Evolutionary conservation across 2,888 invertebrate species (phyloP).

Genomic region (Esperia sulphurella): DNA sequence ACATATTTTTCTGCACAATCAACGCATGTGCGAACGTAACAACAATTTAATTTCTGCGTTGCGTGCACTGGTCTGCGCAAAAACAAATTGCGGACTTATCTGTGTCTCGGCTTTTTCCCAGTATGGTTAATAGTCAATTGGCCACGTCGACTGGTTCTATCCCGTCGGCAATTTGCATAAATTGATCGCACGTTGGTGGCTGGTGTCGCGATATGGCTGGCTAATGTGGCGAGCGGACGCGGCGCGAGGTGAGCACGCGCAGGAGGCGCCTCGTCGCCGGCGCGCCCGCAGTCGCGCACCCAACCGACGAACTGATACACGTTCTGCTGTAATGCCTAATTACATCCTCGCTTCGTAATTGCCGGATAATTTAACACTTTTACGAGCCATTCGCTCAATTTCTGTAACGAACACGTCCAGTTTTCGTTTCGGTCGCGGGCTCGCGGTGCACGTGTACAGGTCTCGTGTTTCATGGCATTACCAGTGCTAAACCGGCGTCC

Average conservation of each 20-base stretch:
- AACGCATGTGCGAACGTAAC: no score
- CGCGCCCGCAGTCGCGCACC: slow-evolving; percentile 67
- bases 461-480: slow-evolving; percentile 35
- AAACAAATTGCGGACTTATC: slow-evolving; percentile 10
- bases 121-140: slow-evolving; percentile 47
- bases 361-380: slow-evolving; percentile 56
- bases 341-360: slow-evolving; percentile 66
- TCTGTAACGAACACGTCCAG: slow-evolving; percentile 32
- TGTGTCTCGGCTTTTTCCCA: slow-evolving; percentile 23
- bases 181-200: slow-evolving; percentile 65
- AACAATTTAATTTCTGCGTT: no score
- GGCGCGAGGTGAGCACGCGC: slow-evolving; percentile 35
- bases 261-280: slow-evolving; percentile 27
- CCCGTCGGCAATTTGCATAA: slow-evolving; percentile 73
- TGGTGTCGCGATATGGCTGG: slow-evolving; percentile 31
- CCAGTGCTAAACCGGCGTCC: slow-evolving; percentile 33
- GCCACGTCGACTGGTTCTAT: slow-evolving; percentile 36
- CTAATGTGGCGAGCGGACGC: slow-evolving; percentile 14
- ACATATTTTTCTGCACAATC: no score
- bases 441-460: slow-evolving; percentile 22
- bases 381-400: slow-evolving; percentile 47
- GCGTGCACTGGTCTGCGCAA: no score
- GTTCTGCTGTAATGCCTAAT: slow-evolving; percentile 65
- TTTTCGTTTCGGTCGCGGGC: slow-evolving; percentile 30
- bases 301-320: slow-evolving; percentile 73